Base-by-base conservation (phyloP, 2,888 invertebrate species). In the Antitype chi region DNA sequence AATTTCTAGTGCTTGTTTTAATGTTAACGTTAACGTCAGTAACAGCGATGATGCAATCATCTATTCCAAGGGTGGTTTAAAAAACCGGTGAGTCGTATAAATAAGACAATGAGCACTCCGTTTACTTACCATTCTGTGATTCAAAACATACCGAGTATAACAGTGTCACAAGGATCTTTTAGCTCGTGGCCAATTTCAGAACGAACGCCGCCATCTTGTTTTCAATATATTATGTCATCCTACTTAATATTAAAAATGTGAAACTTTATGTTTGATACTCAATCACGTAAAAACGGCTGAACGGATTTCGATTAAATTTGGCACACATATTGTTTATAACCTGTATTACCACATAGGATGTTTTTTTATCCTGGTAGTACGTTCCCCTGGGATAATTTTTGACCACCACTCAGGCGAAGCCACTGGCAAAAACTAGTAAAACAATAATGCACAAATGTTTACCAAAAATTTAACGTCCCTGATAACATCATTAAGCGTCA, bases 61-160 rank as follows among this genome's bases (percentile, higher is more conserved):
- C 0, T 15, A 25, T 53, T 53, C 17, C 17, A 49, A 23, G 23
- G 25, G 8, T 60, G 23, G 23, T 74, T 6, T 11, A 15, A 28
- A 32, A n/a, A 25, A 49, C 8, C 17, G 6, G 23, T 17, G 2
- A 25, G 11, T 47, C 23, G 3, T 73, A 74, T 5, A 74, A 49
- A 49, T 38, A 38, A 38, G 23, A 5, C n/a, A 20, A 8, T n/a
- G 28, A 52, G 55, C 23, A 57, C 32, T 73, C 28, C n/a, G 49
- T 66, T 28, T 38, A 66, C 32, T 52, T n/a, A 23, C 25, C 59
- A 55, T 17, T 70, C 38, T 49, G 43, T 66, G 23, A 52, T 67
- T 49, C 15, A 49, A 63, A 63, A 70, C n/a, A 17, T 4, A 23
- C 49, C 9, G 9, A 13, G 15, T 49, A 15, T n/a, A n/a, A n/a